Conservation (phyloP, 2,797 vertebrate species). For the Sebastes glaucus region DNA sequence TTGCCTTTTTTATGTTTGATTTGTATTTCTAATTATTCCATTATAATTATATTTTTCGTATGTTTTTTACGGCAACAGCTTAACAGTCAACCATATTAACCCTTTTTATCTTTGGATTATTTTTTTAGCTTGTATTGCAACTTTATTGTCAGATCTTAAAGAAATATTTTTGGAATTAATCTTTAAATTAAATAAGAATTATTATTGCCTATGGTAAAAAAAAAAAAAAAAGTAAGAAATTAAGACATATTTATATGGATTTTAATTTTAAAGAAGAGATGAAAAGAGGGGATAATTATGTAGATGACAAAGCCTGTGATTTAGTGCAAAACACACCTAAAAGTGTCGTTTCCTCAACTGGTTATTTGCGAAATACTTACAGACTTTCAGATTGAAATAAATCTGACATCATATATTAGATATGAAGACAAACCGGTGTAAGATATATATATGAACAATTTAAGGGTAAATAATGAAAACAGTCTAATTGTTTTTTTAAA, state of each 20-base stretch:
- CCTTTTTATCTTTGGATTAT: neutral
- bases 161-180: neutral
- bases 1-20: neutral
- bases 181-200: neutral
- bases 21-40: neutral
- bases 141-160: neutral
- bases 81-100: neutral
- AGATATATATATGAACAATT: neutral
- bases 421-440: neutral
- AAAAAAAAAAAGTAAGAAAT: neutral
- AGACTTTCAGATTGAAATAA: neutral
- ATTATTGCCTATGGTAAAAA: neutral
- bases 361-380: neutral
- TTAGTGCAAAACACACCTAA: neutral
- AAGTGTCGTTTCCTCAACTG: neutral
- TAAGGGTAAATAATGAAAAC: neutral
- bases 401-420: neutral
- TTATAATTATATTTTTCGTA: neutral
- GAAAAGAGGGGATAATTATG: neutral
- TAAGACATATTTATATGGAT: neutral
- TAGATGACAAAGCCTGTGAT: neutral
- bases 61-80: neutral
- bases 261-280: neutral
- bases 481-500: neutral
- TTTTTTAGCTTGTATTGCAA: neutral